Conservation (phyloP, 2,888 invertebrate species). For the Lithophane socia region DNA sequence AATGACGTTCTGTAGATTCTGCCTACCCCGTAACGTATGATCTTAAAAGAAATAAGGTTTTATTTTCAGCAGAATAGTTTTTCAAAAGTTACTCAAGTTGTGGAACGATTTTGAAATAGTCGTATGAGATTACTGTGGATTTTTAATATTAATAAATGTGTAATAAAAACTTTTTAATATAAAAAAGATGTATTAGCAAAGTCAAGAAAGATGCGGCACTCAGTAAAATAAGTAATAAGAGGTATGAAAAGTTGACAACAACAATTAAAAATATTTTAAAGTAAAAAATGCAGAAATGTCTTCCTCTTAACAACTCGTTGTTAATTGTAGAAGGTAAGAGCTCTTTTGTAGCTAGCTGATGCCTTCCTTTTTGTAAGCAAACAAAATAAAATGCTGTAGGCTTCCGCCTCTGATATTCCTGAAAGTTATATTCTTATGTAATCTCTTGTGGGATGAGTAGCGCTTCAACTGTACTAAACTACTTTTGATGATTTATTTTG, state of each 20-base stretch:
- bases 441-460: conserved; percentile 35
- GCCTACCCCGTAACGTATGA: no score
- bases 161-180: neutral
- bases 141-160: neutral
- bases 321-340: conserved; percentile 61
- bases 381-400: conserved; percentile 53
- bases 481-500: neutral
- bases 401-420: conserved; percentile 36
- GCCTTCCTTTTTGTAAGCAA: conserved; percentile 39
- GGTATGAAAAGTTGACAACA: no score
- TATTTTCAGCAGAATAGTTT: neutral
- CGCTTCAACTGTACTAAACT: conserved; percentile 11
- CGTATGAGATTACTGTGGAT: neutral
- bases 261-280: neutral
- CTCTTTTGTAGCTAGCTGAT: conserved; percentile 44
- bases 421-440: conserved; percentile 45
- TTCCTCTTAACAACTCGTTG: conserved; percentile 60
- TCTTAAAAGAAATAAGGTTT: neutral
- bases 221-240: neutral
- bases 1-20: no score
- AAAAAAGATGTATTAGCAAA: neutral
- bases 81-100: neutral
- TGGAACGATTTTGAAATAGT: neutral
- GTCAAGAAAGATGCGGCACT: neutral
- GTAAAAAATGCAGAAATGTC: conserved; percentile 9